Conservation (phyloP, 2,888 invertebrate species). For the Caenorhabditis sinica region DNA sequence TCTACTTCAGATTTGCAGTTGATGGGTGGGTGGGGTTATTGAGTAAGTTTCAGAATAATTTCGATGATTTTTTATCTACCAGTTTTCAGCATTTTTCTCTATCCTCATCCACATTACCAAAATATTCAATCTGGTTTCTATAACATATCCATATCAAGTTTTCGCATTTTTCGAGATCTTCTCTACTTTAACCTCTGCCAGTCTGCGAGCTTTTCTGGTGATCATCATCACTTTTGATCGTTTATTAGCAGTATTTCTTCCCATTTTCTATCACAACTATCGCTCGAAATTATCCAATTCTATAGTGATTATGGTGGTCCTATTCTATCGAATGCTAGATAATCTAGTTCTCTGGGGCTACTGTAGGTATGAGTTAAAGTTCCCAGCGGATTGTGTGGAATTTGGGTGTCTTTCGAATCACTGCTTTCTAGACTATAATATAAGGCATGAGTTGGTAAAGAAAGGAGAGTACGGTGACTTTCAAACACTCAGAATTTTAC, state of each 20-base stretch:
- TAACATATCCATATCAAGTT: neutral
- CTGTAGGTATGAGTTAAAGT: neutral
- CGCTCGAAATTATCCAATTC: too few species aligned
- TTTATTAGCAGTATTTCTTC: neutral
- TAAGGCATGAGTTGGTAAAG: neutral
- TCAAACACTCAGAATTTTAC: neutral
- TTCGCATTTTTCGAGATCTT: neutral
- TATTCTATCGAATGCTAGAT: neutral
- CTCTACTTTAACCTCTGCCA: neutral
- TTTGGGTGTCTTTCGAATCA: neutral
- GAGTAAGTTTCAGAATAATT: too few species aligned
- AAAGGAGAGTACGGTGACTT: neutral
- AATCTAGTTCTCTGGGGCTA: neutral
- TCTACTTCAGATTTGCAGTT: neutral
- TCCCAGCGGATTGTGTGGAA: neutral
- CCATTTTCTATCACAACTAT: neutral
- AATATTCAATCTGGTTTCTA: neutral
- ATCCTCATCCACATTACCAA: neutral
- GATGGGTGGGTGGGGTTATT: neutral
- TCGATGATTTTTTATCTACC: too few species aligned
- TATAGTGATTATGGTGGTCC: neutral
- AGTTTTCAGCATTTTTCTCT: too few species aligned
- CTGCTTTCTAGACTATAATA: neutral
- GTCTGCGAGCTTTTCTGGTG: neutral
- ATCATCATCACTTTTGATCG: neutral